These are phyloP conservation scores for Phlogophora meticulosa DNA, from an alignment of 2,888 invertebrate genomes.

Conservation along the genomic window DNA sequence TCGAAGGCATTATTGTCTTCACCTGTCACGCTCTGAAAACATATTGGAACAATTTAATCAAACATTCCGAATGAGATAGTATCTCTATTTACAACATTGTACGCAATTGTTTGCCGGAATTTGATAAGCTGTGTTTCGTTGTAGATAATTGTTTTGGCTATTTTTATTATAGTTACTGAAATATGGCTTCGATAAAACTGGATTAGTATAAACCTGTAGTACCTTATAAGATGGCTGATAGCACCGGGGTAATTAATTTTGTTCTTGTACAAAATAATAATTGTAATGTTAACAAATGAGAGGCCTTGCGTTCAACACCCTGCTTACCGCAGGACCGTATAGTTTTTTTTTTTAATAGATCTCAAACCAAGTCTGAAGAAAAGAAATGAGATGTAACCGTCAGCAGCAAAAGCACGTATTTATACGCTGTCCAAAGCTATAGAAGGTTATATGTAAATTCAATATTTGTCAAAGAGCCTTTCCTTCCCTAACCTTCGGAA, in stretches of 20 bases:
- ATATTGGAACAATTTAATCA: constrained; percentile 7
- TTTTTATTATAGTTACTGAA: constrained; percentile 12
- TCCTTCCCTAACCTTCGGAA: too few relatives aligned
- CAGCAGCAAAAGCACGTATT: too few relatives aligned
- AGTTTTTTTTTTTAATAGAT: too few relatives aligned
- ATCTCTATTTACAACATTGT: constrained; percentile 10
- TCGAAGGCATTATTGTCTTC: constrained; percentile 62
- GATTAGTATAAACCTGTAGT: constrained; percentile 12
- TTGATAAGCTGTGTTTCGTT: constrained; percentile 15
- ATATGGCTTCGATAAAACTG: constrained; percentile 18
- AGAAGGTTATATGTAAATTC: too few relatives aligned
- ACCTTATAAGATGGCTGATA: not conserved
- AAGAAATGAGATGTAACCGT: too few relatives aligned
- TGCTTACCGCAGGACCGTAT: not conserved
- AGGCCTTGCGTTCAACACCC: not conserved
- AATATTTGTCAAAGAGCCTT: too few relatives aligned
- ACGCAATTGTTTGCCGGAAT: constrained; percentile 12
- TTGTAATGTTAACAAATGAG: not conserved
- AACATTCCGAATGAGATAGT: not conserved
- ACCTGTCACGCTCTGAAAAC: constrained; percentile 65
- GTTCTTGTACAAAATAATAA: not conserved
- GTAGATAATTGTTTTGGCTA: constrained; percentile 1
- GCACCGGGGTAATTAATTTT: not conserved
- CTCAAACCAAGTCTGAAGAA: too few relatives aligned
- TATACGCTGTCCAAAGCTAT: too few relatives aligned